phyloP scores from a whole-genome alignment of 2,888 invertebrate species.

The Laspeyria flexula region DNA sequence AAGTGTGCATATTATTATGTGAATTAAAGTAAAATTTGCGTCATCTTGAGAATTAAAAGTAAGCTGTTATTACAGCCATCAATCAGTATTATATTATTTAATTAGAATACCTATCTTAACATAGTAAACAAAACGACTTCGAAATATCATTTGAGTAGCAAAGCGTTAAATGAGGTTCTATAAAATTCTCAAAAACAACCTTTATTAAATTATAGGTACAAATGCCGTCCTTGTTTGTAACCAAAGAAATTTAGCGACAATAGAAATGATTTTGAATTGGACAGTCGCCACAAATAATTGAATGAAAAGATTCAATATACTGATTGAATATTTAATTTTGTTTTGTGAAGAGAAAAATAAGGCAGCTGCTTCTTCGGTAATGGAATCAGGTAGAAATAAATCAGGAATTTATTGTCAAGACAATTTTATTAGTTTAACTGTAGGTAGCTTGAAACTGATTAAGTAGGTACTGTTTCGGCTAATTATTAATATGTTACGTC shows the following conservation, averaged over 20 bases:
- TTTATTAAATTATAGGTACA: constrained; percentile 6
- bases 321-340: constrained; percentile 16
- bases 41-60: no score
- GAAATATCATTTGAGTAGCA: no score
- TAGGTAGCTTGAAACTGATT: not conserved
- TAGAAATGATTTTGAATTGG: constrained; percentile 17
- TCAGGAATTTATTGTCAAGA: not conserved
- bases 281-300: constrained; percentile 13
- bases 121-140: no score
- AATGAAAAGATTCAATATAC: constrained; percentile 14
- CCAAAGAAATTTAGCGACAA: constrained; percentile 10
- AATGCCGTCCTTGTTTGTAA: constrained; percentile 8
- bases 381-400: not conserved
- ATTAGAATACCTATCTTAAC: no score
- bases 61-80: no score
- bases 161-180: no score
- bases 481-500: no score
- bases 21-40: no score
- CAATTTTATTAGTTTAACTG: not conserved
- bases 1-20: no score
- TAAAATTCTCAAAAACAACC: constrained; percentile 5
- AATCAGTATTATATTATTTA: no score
- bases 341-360: constrained; percentile 4
- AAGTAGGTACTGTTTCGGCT: no score
- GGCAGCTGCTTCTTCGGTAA: not conserved